A percentile compares a stretch with the other conserved stretches of the same genome.
Evolutionary conservation across 2,797 vertebrate genomes (phyloP).

Genomic region (Parotocinclus haroldoi): DNA sequence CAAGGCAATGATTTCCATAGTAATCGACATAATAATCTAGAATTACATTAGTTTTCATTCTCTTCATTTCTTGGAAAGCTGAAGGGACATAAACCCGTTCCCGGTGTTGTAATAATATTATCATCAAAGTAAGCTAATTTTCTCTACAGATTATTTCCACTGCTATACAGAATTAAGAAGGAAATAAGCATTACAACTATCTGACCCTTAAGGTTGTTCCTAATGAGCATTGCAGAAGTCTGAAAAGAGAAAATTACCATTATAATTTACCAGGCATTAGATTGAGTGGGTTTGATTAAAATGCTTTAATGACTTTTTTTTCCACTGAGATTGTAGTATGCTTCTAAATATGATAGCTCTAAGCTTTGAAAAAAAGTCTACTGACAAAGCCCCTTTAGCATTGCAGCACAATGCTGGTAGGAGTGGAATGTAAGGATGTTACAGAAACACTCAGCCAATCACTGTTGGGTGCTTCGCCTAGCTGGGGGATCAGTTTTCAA

Average conservation of each 20-base stretch:
- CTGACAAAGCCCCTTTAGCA: conserved; percentile 6
- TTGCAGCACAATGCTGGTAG: conserved; percentile 9
- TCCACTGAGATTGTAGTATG: conserved; percentile 21
- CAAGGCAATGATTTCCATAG: not conserved
- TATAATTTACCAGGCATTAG: conserved; percentile 11
- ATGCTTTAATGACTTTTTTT: conserved; percentile 22
- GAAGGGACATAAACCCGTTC: not conserved
- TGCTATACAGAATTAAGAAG: conserved; percentile 7
- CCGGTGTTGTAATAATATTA: conserved; percentile 6
- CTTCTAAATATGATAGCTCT: conserved; percentile 11
- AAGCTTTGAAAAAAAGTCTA: conserved; percentile 13
- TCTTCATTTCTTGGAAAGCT: not conserved
- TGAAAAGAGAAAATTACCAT: conserved; percentile 1
- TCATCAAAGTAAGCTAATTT: conserved; percentile 1
- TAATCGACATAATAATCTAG: no score
- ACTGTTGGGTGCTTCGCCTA: conserved; percentile 26
- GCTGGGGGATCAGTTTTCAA: conserved; percentile 50
- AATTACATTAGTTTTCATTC: not conserved
- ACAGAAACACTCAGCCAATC: conserved; percentile 38
- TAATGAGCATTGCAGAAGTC: conserved; percentile 7
- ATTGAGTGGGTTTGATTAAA: conserved; percentile 11
- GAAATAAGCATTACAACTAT: conserved; percentile 20
- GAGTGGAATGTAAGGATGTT: conserved; percentile 1
- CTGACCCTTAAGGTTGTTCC: conserved; percentile 5
- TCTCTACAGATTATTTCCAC: not conserved